A percentile compares a stretch with the other conserved stretches of the same genome.
phyloP scores from a whole-genome alignment of 2,888 invertebrate genomes.

The Drosophila meridiana region DNA sequence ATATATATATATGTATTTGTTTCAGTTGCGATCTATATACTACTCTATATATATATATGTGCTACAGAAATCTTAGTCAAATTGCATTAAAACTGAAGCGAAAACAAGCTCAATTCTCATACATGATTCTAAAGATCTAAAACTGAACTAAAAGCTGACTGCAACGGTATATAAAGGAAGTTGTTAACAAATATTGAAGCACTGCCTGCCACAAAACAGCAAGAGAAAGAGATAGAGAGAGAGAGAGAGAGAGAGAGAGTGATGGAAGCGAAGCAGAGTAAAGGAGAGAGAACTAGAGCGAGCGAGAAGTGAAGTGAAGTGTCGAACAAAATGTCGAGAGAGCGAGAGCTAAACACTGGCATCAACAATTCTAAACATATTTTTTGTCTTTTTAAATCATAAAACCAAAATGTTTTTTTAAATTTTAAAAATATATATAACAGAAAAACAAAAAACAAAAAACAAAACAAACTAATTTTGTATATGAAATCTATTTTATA shows the following conservation, averaged over 20 bases:
- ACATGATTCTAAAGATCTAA: constrained; percentile 4
- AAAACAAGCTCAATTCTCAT: not conserved
- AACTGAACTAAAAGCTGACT: not conserved
- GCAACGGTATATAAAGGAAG: not conserved
- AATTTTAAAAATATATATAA: constrained; percentile 3
- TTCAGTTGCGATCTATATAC: too few relatives aligned
- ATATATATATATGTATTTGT: not conserved
- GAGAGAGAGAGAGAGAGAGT: not conserved
- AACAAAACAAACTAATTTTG: constrained; percentile 31
- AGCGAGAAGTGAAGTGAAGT: not conserved
- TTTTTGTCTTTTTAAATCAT: constrained; percentile 5
- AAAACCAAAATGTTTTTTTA: constrained; percentile 13
- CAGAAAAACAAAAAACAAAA: not conserved
- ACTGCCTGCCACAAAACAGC: constrained; percentile 15
- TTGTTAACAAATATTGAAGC: constrained; percentile 9
- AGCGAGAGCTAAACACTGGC: constrained; percentile 2
- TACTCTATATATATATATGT: not conserved
- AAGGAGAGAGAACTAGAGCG: not conserved
- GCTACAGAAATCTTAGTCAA: not conserved
- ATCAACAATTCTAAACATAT: constrained; percentile 1
- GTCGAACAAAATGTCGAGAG: not conserved
- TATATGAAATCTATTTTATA: constrained; percentile 65
- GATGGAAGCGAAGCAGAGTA: not conserved
- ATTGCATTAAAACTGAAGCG: not conserved
- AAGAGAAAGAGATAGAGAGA: not conserved